Base-by-base conservation (phyloP, 2,797 vertebrate species). In the Helarctos malayanus region DNA sequence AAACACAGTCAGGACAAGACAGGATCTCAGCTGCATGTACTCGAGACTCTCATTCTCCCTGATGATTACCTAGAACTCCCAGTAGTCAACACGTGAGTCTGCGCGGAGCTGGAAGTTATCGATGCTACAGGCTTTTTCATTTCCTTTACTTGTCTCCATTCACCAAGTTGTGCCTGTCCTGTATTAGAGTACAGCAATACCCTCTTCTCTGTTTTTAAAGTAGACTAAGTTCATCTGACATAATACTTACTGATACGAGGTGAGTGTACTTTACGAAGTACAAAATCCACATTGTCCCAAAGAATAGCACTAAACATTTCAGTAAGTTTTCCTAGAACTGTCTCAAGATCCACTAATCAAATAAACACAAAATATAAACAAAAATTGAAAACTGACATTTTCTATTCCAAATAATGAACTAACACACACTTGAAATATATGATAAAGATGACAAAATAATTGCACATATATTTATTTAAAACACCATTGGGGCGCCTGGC, bases 321-420 rank as follows among this genome's bases (percentile, higher is more conserved):
- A 88, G 3, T n/a, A 52, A 61, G 13, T 69, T 92, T 91, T 81
- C 21, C 52, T 89, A 52, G 78, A 83, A 3, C 19, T 96, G 68
- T 79, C 56, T 7, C 59, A 83, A 59, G 94, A 86, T 75, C 11
- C 32, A 38, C 19, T 82, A 75, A 54, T 45, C 19, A 65, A 93
- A 35, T 38, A 85, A 81, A 75, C 7, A 71, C 10, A 25, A 56
- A 16, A 56, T 94, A n/a, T 65, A 73, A 86, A 69, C n/a, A 78
- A 85, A 97, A 68, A 63, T 57, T 47, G 12, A 94, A 87, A 59
- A 76, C 61, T 3, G 19, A 79, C 29, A 73, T 68, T 89, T 88
- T 89, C 61, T 21, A 83, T 89, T 32, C 32, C 47, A 80, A 79
- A 92, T 32, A 86, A 52, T 73, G 25, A 82, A 19, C 29, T 79